Evolutionary conservation across 53 echinoderm and acorn worm genomes (phyloP).

Genomic region (Hippasteria phrygiana): DNA sequence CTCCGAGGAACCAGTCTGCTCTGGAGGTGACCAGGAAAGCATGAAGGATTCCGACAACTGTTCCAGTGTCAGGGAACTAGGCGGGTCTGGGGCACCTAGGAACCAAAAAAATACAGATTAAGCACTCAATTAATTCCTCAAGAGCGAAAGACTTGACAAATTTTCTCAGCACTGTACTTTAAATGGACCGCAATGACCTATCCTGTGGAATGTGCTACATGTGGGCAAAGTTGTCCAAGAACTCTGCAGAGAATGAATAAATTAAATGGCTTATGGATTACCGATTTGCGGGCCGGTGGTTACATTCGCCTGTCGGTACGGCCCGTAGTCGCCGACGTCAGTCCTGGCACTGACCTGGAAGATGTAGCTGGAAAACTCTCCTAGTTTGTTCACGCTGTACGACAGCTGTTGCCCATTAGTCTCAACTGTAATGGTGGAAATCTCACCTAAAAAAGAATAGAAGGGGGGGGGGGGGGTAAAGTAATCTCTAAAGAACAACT

Average conservation of each 20-base stretch:
- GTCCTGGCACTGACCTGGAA: conserved; percentile 91
- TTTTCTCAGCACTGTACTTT: too few species aligned
- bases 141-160: too few species aligned
- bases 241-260: too few species aligned
- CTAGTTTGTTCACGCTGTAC: conserved; percentile 73
- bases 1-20: conserved; percentile 63
- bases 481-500: too few species aligned
- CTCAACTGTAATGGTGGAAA: conserved; percentile 80
- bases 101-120: not conserved
- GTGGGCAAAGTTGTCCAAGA: too few species aligned
- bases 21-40: conserved; percentile 77
- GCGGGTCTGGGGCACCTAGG: conserved; percentile 82
- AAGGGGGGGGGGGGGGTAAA: not conserved
- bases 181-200: too few species aligned
- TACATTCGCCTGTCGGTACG: conserved; percentile 64
- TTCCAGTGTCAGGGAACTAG: conserved; percentile 62
- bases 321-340: conserved; percentile 59
- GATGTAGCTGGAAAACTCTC: conserved; percentile 70
- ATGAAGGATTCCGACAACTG: conserved; percentile 33
- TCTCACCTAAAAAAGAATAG: conserved; percentile 72
- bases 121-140: too few species aligned
- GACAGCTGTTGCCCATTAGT: conserved; percentile 64
- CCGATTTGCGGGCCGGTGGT: conserved; percentile 96
- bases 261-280: conserved; percentile 1
- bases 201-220: too few species aligned